Percentiles rank a stretch among this genome's conserved stretches.
These are phyloP conservation scores for Megalopta genalis DNA, from an alignment of 1,140 invertebrate species.

Conservation along the genomic window DNA sequence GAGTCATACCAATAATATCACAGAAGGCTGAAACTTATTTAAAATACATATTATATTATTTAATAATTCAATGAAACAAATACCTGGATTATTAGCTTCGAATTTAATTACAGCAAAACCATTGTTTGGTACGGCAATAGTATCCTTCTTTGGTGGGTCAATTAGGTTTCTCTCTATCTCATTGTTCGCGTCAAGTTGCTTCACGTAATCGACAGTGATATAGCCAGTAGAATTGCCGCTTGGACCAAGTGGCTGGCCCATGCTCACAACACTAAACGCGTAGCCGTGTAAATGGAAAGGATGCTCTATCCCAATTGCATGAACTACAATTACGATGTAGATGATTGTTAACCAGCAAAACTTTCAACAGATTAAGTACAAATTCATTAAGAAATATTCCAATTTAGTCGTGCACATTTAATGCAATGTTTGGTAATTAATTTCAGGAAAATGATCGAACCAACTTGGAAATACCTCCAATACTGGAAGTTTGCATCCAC, in stretches of 20 bases:
- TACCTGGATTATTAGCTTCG: conserved; percentile 84
- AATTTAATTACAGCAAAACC: conserved; percentile 84
- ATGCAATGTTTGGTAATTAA: too few species aligned
- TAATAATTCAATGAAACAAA: conserved; percentile 10
- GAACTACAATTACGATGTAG: conserved; percentile 46
- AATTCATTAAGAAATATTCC: too few species aligned
- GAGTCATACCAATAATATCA: too few species aligned
- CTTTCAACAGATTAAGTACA: too few species aligned
- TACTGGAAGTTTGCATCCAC: too few species aligned
- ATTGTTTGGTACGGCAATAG: conserved; percentile 83
- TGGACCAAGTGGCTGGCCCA: conserved; percentile 49
- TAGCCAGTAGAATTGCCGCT: not conserved
- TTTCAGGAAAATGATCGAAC: too few species aligned
- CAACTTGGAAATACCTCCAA: too few species aligned
- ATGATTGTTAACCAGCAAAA: too few species aligned
- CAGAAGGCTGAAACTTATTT: too few species aligned
- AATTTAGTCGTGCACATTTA: too few species aligned
- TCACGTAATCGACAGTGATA: conserved; percentile 77
- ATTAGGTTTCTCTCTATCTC: conserved; percentile 87
- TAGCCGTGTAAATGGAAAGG: conserved; percentile 72
- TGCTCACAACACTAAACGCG: conserved; percentile 58
- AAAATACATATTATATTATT: not conserved
- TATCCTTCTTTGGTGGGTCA: conserved; percentile 90
- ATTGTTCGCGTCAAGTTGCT: conserved; percentile 86
- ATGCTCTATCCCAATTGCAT: conserved; percentile 51